A percentile compares a stretch with the other conserved stretches of the same genome.
Conservation (phyloP, 2,113 vertebrate genomes). For the Triplophysa dalaica region DNA sequence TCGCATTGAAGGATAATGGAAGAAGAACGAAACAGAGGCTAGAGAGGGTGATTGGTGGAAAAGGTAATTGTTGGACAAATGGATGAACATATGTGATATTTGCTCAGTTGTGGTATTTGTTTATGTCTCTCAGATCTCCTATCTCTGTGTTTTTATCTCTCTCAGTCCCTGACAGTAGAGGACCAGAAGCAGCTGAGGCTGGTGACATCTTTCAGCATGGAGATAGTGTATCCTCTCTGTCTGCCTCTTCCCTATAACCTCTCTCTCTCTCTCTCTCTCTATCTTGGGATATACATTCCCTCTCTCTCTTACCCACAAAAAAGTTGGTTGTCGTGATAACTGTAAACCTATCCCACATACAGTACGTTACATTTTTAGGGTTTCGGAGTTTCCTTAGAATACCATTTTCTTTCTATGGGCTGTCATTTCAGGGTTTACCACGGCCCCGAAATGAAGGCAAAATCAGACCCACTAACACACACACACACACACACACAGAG, state of each 20-base stretch:
- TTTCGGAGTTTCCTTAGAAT: no score
- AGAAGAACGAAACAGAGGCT: not conserved
- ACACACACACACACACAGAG: not conserved
- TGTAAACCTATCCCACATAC: no score
- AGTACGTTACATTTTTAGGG: no score
- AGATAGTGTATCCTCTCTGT: conserved; percentile 59
- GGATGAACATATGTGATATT: conserved; percentile 52
- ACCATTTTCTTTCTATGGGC: no score
- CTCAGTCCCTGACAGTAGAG: conserved; percentile 53
- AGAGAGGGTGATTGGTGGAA: not conserved
- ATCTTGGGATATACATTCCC: conserved; percentile 33
- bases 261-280: not conserved
- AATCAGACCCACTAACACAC: conserved; percentile 10
- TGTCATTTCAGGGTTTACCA: no score
- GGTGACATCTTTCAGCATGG: conserved; percentile 68
- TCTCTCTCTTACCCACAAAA: conserved; percentile 34
- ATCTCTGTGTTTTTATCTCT: not conserved
- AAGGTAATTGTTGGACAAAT: not conserved
- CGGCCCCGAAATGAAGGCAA: no score
- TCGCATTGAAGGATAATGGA: not conserved
- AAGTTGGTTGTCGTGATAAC: no score
- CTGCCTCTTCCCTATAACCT: conserved; percentile 53
- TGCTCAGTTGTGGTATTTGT: conserved; percentile 54
- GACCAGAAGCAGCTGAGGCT: conserved; percentile 60
- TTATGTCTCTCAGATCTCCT: conserved; percentile 60